A percentile compares a stretch with the other conserved stretches of the same genome.
Conservation (phyloP, 2,113 vertebrate species). For the Petroica traversi region DNA sequence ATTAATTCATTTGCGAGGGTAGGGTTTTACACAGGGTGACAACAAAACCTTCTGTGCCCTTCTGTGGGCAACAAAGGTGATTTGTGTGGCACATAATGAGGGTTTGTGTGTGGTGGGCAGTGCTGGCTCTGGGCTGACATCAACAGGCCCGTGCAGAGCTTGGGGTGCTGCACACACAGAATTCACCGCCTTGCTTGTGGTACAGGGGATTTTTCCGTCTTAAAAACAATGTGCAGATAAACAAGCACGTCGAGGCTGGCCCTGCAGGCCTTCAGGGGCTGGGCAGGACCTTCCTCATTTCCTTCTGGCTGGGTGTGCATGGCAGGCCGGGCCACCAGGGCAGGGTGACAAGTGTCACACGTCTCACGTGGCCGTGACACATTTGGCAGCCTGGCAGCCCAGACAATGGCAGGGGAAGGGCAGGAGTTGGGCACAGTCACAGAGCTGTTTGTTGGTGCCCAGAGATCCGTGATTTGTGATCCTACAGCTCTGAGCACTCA, state of each 20-base stretch:
- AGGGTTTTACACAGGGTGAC: slow-evolving; percentile 33
- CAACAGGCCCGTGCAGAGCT: background rate
- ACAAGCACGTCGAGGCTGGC: background rate
- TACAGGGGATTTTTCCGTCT: background rate
- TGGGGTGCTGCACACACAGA: too few species aligned
- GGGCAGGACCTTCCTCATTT: background rate
- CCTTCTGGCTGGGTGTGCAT: background rate
- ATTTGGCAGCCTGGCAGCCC: background rate
- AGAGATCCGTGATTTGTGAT: background rate
- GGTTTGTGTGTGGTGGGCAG: slow-evolving; percentile 25
- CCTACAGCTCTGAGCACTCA: too few species aligned
- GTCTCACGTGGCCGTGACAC: slow-evolving; percentile 14
- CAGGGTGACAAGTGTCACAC: background rate
- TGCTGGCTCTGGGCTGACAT: slow-evolving; percentile 4
- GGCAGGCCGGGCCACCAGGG: background rate
- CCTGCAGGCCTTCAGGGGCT: background rate
- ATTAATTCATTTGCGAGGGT: background rate
- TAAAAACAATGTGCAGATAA: background rate
- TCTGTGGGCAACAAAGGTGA: slow-evolving; percentile 62
- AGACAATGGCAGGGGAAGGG: background rate
- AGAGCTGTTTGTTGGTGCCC: background rate
- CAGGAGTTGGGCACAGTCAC: background rate
- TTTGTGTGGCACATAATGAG: slow-evolving; percentile 60
- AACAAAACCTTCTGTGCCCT: slow-evolving; percentile 56
- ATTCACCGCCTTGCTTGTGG: background rate